These are phyloP conservation scores for Pseudococcus viburni DNA, from an alignment of 2,888 invertebrate genomes.

Conservation along the genomic window DNA sequence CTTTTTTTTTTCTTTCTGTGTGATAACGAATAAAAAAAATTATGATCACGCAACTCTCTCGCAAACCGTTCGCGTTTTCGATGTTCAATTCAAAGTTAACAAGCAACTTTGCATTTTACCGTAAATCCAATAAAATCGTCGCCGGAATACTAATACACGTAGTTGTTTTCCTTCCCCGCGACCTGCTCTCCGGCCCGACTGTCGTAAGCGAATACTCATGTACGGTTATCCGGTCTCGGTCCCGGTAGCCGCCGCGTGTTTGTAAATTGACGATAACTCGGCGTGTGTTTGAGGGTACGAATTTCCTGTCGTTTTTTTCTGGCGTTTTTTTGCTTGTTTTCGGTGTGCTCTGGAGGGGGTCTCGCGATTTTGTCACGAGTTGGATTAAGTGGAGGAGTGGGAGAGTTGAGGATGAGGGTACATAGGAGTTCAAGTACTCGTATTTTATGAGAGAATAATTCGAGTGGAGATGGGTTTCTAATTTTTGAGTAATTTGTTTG, in stretches of 20 bases:
- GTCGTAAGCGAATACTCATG: background rate
- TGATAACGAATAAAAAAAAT: slow-evolving; percentile 41
- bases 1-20: background rate
- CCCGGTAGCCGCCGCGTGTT: background rate
- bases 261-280: slow-evolving; percentile 24
- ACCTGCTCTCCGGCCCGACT: too few species aligned
- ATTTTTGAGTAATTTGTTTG: too few species aligned
- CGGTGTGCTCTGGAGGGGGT: too few species aligned
- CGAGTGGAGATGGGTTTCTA: too few species aligned
- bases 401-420: too few species aligned
- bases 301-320: background rate
- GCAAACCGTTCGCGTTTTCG: slow-evolving; percentile 41
- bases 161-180: background rate
- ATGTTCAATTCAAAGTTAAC: slow-evolving; percentile 47
- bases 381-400: too few species aligned
- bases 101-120: slow-evolving; percentile 41
- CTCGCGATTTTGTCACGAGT: too few species aligned
- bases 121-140: slow-evolving; percentile 45
- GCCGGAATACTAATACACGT: slow-evolving; percentile 23
- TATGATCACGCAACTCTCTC: slow-evolving; percentile 41
- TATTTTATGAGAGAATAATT: too few species aligned
- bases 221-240: background rate
- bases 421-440: too few species aligned
- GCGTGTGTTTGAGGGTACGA: background rate
- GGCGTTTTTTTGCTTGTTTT: background rate